A percentile compares a stretch with the other conserved stretches of the same genome.
phyloP scores from a whole-genome alignment of 2,888 invertebrate genomes.

The Drosophila suboccidentalis region DNA sequence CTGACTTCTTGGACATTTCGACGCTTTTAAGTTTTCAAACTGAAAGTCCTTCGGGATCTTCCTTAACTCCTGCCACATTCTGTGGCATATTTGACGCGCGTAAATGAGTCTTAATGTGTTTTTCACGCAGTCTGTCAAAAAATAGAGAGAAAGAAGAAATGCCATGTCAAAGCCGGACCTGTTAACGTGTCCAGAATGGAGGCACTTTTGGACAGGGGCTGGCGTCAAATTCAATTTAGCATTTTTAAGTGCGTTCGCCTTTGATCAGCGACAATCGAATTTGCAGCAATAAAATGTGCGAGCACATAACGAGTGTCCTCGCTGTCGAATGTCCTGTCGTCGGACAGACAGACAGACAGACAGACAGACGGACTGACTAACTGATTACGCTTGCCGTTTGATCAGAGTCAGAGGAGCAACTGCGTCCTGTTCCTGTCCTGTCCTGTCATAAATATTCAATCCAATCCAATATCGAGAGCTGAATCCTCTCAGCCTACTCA shows the following conservation, averaged over 20 bases:
- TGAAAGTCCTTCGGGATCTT: conserved; percentile 77
- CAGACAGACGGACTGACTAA: conserved; percentile 10
- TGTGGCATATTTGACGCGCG: conserved; percentile 69
- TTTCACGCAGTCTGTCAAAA: conserved; percentile 55
- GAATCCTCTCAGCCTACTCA: conserved; percentile 55
- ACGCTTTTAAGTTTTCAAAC: conserved; percentile 51
- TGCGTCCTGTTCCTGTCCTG: conserved; percentile 45
- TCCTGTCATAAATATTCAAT: conserved; percentile 73
- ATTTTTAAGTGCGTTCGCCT: conserved; percentile 85
- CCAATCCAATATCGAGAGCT: conserved; percentile 30
- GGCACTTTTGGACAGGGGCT: conserved; percentile 47
- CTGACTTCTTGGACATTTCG: background rate
- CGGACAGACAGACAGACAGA: background rate
- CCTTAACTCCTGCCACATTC: conserved; percentile 24
- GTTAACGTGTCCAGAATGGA: conserved; percentile 37
- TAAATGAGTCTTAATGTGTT: conserved; percentile 81
- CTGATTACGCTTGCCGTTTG: conserved; percentile 80
- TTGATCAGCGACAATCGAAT: conserved; percentile 85
- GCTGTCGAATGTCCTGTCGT: no score
- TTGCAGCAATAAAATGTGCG: conserved; percentile 81
- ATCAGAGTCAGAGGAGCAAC: conserved; percentile 55
- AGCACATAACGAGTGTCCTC: conserved; percentile 58
- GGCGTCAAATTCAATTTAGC: conserved; percentile 84
- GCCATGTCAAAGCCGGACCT: conserved; percentile 55
- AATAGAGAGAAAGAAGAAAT: conserved; percentile 35